These are phyloP conservation scores for Coptodon rendalli DNA, from an alignment of 2,113 vertebrate species.

Conservation along the genomic window DNA sequence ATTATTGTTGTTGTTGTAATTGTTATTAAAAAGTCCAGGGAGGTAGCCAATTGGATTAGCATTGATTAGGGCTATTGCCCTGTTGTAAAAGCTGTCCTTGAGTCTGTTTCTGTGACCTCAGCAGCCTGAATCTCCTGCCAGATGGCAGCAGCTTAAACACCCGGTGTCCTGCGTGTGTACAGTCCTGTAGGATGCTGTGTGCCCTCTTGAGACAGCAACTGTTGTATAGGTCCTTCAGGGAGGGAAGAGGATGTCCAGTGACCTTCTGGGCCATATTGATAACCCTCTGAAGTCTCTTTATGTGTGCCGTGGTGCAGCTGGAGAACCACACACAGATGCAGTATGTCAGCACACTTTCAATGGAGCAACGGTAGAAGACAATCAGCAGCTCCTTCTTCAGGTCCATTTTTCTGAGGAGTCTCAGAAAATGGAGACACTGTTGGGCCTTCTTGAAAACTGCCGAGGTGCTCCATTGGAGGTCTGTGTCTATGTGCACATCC, in stretches of 20 bases:
- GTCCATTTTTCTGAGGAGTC: neutral
- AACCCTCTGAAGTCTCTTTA: neutral
- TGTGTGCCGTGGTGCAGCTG: neutral
- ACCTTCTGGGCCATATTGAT: neutral
- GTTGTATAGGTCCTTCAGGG: neutral
- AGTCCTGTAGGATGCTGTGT: neutral
- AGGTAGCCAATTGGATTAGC: neutral
- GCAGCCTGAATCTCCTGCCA: neutral
- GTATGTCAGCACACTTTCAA: neutral
- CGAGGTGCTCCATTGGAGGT: neutral
- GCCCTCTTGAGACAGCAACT: neutral
- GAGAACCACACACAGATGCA: neutral
- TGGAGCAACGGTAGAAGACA: neutral
- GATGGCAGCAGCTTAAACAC: neutral
- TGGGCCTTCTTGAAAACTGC: neutral
- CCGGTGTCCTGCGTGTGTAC: neutral
- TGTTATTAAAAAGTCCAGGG: neutral
- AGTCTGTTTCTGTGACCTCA: accelerated
- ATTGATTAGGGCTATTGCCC: neutral
- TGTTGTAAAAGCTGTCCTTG: neutral
- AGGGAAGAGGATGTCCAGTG: neutral
- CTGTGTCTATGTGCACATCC: neutral
- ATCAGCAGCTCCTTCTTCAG: neutral
- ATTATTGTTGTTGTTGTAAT: neutral
- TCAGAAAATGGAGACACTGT: neutral